Conservation (phyloP, 2,888 invertebrate genomes). For the Phortica magna region DNA sequence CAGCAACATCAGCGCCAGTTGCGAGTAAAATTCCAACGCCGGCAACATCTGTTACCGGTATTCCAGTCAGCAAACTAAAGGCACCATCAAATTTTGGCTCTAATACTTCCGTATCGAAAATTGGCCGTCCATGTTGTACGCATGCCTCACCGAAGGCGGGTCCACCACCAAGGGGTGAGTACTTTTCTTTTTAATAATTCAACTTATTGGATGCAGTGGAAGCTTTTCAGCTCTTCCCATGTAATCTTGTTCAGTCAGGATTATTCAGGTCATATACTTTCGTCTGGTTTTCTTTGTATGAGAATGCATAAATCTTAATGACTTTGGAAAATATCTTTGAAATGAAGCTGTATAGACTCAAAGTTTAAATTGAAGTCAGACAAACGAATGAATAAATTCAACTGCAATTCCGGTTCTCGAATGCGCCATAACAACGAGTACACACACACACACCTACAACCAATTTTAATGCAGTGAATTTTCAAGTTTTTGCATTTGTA, state of each 20-base stretch:
- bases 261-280: background rate
- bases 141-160: conserved; percentile 72
- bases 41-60: conserved; percentile 64
- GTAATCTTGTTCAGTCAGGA: background rate
- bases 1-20: conserved; percentile 42
- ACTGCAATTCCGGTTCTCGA: conserved; percentile 50
- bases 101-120: conserved; percentile 68
- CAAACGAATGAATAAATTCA: conserved; percentile 29
- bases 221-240: background rate
- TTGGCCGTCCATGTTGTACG: conserved; percentile 70
- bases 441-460: background rate
- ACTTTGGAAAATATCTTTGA: conserved; percentile 9
- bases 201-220: background rate
- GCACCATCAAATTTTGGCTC: conserved; percentile 67
- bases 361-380: background rate
- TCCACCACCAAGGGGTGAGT: conserved; percentile 74
- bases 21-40: conserved; percentile 62
- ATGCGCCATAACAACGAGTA: conserved; percentile 43
- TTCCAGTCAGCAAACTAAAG: conserved; percentile 62
- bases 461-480: background rate
- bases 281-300: conserved; percentile 3
- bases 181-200: background rate
- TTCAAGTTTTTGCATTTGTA: conserved; percentile 18
- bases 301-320: background rate
- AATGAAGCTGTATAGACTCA: background rate